Percentiles rank a stretch among this genome's conserved stretches.
phyloP scores from a whole-genome alignment of 2,888 invertebrate species.

The Mesoligia furuncula region DNA sequence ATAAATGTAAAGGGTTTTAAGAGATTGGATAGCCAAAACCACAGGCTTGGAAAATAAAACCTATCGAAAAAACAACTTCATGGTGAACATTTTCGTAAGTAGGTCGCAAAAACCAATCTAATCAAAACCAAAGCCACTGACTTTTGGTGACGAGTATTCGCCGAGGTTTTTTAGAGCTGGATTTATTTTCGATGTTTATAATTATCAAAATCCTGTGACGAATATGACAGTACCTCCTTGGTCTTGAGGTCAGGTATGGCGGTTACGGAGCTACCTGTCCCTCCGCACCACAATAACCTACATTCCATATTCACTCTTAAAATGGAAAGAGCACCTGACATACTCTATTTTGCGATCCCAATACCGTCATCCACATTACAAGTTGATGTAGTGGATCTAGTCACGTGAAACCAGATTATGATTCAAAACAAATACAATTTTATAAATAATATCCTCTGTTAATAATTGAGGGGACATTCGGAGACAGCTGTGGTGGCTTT shows the following conservation, averaged over 20 bases:
- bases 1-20: neutral
- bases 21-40: neutral
- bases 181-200: neutral
- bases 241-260: neutral
- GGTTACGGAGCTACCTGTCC: too few relatives aligned
- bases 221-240: neutral
- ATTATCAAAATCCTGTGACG: neutral
- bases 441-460: constrained; percentile 83
- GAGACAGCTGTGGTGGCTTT: constrained; percentile 84
- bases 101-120: neutral
- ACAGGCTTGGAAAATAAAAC: neutral
- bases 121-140: neutral
- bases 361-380: constrained; percentile 54
- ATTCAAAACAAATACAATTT: constrained; percentile 88
- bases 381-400: constrained; percentile 63
- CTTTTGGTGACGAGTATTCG: too few relatives aligned
- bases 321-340: constrained; percentile 40
- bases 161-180: neutral
- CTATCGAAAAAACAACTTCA: neutral
- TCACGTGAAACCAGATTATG: constrained; percentile 79
- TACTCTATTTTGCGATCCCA: constrained; percentile 48
- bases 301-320: constrained; percentile 23
- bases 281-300: constrained; percentile 36
- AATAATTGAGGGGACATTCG: constrained; percentile 79
- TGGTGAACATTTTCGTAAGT: neutral